Evolutionary conservation across 2,113 vertebrate genomes (phyloP).

Genomic region (Zingel zingel): DNA sequence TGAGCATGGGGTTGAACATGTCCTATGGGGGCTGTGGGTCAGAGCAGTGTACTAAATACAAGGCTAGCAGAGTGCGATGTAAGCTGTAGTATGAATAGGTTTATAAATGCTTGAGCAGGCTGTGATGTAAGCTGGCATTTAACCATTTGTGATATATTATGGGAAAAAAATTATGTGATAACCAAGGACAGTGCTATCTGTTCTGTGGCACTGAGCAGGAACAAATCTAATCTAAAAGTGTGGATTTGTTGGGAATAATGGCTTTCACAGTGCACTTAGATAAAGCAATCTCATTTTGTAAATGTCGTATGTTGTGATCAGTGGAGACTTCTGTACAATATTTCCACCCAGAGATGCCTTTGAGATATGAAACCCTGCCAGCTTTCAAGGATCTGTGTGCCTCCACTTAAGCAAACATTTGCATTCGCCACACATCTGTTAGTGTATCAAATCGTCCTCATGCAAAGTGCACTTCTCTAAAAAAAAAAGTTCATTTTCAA

Average conservation of each 20-base stretch:
- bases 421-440: slow-evolving; percentile 58
- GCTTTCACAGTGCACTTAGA: slow-evolving; percentile 45
- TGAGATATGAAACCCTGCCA: slow-evolving; percentile 57
- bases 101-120: slow-evolving; percentile 69
- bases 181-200: slow-evolving; percentile 64
- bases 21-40: slow-evolving; percentile 27
- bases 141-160: slow-evolving; percentile 70
- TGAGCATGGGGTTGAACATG: slow-evolving; percentile 53
- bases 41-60: slow-evolving; percentile 38
- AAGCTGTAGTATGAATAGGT: slow-evolving; percentile 58
- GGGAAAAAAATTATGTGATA: slow-evolving; percentile 65
- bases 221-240: slow-evolving; percentile 52
- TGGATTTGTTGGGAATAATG: slow-evolving; percentile 59
- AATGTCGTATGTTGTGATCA: slow-evolving; percentile 68
- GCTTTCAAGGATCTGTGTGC: slow-evolving; percentile 36
- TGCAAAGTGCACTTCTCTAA: slow-evolving; percentile 57
- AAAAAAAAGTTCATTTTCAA: slow-evolving; percentile 64
- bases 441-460: slow-evolving; percentile 55
- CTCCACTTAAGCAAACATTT: slow-evolving; percentile 62
- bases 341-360: slow-evolving; percentile 60
- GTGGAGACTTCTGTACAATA: slow-evolving; percentile 38
- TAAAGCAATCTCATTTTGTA: slow-evolving; percentile 69
- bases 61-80: slow-evolving; percentile 17
- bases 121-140: slow-evolving; percentile 71
- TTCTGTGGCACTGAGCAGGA: slow-evolving; percentile 49